Evolutionary conservation across 2,797 vertebrate species (phyloP), one percentile per base, ranked within the genome.

Genomic region (Rousettus madagascariensis): DNA sequence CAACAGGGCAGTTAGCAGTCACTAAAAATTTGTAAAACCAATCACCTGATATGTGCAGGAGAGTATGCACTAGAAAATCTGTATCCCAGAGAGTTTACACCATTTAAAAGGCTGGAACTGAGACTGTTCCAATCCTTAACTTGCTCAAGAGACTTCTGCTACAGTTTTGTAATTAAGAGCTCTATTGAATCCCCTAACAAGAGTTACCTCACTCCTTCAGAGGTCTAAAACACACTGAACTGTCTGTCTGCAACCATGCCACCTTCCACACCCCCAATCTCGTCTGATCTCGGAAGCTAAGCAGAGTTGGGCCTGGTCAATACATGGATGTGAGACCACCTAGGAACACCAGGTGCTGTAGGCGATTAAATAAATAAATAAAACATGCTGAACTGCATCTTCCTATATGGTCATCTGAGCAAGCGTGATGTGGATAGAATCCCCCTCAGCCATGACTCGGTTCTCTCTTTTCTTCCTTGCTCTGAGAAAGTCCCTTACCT

Each of bases 381-480:
- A 43, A 41, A 10, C 20, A 10, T 1, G 24, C 22, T 2, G 2
- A 33, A 5, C 6, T 13, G 13, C 49, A 2, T 16, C 63, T 82
- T 57, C 38, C 28, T 2, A 12, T 24, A 6, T 0, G 1, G 33
- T n/a, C 6, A 6, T 12, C 22, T 4, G 5, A 2, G 53, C 26
- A 17, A 53, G 17, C 26, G 3, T 30, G 28, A 30, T 2, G 5
- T 16, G 22, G 13, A 30, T 1, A 12, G 24, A 30, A 43, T 2
- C 8, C 10, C 24, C 33, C 8, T 28, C 22, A 13, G 26, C 28
- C 20, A 20, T 26, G n/a, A 65, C 28, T n/a, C 17, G 0, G 15
- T 55, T n/a, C 46, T 36, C 26, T 78, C 51, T 16, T 15, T 13
- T 22, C 30, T 71, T 71, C 46, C 36, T 33, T 13, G 26, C 46